Conservation (phyloP, 2,888 invertebrate genomes). For the Palloptera scutellata region DNA sequence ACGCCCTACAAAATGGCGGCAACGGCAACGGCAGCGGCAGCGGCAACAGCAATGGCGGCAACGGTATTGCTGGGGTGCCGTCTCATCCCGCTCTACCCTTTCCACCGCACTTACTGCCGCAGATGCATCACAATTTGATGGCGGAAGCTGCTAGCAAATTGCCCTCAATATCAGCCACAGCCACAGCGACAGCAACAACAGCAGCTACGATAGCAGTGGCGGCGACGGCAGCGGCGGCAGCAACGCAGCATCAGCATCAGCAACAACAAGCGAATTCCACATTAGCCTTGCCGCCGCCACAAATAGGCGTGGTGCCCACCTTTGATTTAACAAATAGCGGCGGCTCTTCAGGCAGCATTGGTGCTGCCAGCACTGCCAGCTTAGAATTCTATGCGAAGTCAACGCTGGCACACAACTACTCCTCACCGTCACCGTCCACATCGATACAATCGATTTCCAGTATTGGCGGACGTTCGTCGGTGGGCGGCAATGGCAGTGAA, state of each 20-base stretch:
- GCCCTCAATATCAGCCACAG: constrained; percentile 48
- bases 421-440: constrained; percentile 61
- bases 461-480: constrained; percentile 58
- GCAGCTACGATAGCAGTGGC: constrained; percentile 19
- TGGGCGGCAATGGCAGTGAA: constrained; percentile 49
- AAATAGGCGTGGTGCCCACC: constrained; percentile 35
- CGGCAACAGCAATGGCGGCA: constrained; percentile 37
- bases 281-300: constrained; percentile 5
- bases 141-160: constrained; percentile 61
- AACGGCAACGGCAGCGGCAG: constrained; percentile 29
- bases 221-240: constrained; percentile 1
- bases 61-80: constrained; percentile 33
- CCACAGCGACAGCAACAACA: constrained; percentile 28
- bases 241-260: not conserved
- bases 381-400: constrained; percentile 46
- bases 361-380: constrained; percentile 38
- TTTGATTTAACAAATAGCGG: constrained; percentile 45
- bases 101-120: constrained; percentile 55
- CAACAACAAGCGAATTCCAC: constrained; percentile 11
- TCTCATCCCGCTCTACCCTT: constrained; percentile 54
- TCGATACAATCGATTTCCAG: constrained; percentile 64
- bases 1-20: constrained; percentile 43
- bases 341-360: constrained; percentile 43
- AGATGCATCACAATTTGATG: constrained; percentile 60
- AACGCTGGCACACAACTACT: constrained; percentile 49